Base-by-base conservation (phyloP, 2,797 vertebrate genomes). In the Microctenopoma lineatum region DNA sequence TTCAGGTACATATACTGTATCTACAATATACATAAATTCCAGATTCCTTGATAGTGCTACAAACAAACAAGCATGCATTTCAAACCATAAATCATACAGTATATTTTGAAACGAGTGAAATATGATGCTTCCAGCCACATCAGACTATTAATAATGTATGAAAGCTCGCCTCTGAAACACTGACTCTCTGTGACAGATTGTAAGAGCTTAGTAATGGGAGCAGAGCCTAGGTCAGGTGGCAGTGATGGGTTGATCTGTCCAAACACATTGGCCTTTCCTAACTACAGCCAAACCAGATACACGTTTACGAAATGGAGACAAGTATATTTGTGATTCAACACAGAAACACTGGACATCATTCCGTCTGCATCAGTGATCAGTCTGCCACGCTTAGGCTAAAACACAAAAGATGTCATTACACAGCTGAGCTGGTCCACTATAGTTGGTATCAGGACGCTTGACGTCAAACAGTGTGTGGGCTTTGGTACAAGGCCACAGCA, bases 401-500 rank as follows among this genome's bases (percentile, higher is more conserved):
- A 77, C 80, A 79, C 80, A 80, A 83, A 85, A 84, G 66, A 67
- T 54, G 5, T 51, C 59, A 85, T 90, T 81, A 77, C 68, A 71
- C 55, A 38, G 69, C 70, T 29, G 73, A 88, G 60, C 54, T 2
- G 59, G 2, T 58, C 76, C 61, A 29, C 50, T 5, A 15, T 68
- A 59, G 79, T 56, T 18, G 65, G 66, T 46, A 27, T 73, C 41
- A 39, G 74, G 63, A 52, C n/a, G n/a, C 70, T 44, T 68, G 71
- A 69, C 70, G 79, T 89, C 79, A 86, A 73, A 78, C 66, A 50
- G 75, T 39, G 75, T 76, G 75, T 78, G 82, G 86, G 85, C 76
- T 86, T 78, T 58, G 62, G 60, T 82, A 83, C 77, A 75, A 83
- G 84, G 86, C 84, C 73, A 73, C 74, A 56, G 70, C 55, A 7